phyloP scores from a whole-genome alignment of 1,140 invertebrate species.

The Drosophila bocki region DNA sequence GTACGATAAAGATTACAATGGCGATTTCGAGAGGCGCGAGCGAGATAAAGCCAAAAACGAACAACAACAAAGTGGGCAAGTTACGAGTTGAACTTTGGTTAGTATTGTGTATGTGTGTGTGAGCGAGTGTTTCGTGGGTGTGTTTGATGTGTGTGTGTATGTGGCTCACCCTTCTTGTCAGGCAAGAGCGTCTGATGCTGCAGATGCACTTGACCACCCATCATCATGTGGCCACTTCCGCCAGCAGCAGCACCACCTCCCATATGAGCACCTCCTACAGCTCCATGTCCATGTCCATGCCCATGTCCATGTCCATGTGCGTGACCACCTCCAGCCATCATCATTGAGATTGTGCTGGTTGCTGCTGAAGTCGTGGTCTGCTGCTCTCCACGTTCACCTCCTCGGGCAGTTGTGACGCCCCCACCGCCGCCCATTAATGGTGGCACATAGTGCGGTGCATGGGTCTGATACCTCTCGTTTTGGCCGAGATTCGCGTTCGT shows the following conservation, averaged over 20 bases:
- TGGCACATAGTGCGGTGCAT: constrained; percentile 66
- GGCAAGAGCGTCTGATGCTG: constrained; percentile 78
- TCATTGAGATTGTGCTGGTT: constrained; percentile 24
- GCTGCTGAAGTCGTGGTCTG: constrained; percentile 35
- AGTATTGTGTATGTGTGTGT: constrained; percentile 18
- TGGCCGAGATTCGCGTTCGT: constrained; percentile 28
- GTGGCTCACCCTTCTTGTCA: constrained; percentile 81
- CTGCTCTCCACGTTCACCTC: constrained; percentile 20
- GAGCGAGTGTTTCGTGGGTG: constrained; percentile 17
- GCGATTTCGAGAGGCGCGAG: constrained; percentile 34
- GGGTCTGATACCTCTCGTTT: constrained; percentile 68
- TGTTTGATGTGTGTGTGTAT: constrained; percentile 27
- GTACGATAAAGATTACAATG: constrained; percentile 49
- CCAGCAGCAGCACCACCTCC: constrained; percentile 20
- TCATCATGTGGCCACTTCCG: constrained; percentile 40
- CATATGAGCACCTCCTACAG: not conserved
- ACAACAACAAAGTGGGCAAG: constrained; percentile 53
- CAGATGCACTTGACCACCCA: constrained; percentile 64
- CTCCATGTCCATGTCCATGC: constrained; percentile 7
- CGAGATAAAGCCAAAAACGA: constrained; percentile 57
- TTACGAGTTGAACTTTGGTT: constrained; percentile 39
- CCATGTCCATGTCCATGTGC: constrained; percentile 17
- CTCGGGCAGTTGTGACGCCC: constrained; percentile 1
- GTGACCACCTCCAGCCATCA: constrained; percentile 15
- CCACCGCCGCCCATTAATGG: constrained; percentile 38